These are phyloP conservation scores for Thinocorus orbignyianus DNA, from an alignment of 2,113 vertebrate species.

Conservation along the genomic window DNA sequence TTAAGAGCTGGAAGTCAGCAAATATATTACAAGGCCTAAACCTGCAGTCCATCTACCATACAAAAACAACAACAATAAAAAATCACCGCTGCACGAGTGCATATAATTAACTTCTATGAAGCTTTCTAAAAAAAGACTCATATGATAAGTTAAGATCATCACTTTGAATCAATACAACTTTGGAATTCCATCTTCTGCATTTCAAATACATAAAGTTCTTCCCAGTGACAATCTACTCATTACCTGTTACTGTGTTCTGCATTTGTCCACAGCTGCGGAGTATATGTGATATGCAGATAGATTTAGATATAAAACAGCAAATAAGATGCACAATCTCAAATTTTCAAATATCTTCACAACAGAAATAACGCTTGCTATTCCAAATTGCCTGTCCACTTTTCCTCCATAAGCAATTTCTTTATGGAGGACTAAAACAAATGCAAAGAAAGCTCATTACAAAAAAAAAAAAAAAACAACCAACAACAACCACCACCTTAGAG, in stretches of 20 bases:
- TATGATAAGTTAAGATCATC: not conserved
- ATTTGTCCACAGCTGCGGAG: not conserved
- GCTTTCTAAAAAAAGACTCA: not conserved
- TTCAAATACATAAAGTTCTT: not conserved
- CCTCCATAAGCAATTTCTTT: not conserved
- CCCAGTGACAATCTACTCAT: not conserved
- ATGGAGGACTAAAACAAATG: not conserved
- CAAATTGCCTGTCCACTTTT: not conserved
- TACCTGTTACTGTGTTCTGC: not conserved
- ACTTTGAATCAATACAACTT: not conserved
- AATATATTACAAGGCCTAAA: not conserved
- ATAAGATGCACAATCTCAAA: not conserved
- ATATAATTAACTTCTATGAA: not conserved
- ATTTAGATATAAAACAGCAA: not conserved
- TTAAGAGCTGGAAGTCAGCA: not conserved
- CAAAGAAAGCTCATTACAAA: not conserved
- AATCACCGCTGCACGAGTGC: not conserved
- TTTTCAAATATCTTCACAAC: not conserved
- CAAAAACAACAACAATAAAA: not conserved
- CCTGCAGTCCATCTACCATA: not conserved
- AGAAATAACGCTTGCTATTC: not conserved
- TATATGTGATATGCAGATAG: not conserved
- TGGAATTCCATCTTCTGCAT: not conserved
- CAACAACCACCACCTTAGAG: not conserved
- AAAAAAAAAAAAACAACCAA: too few relatives aligned